Evolutionary conservation across 2,888 invertebrate species (phyloP).

Genomic region (Acanthoscelides obtectus): DNA sequence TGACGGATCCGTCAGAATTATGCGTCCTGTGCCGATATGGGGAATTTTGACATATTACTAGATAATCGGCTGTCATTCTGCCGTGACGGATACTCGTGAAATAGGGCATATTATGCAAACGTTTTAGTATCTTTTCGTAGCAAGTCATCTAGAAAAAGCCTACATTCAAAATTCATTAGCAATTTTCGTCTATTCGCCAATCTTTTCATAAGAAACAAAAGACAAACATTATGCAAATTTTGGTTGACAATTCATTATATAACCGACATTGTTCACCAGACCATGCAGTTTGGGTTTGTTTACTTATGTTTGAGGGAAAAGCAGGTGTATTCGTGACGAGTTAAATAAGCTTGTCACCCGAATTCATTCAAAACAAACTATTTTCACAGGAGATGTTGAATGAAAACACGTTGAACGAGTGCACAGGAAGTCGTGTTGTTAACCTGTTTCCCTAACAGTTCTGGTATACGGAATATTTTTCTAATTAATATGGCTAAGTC

Average conservation of each 20-base stretch:
- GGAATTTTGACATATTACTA: too few relatives aligned
- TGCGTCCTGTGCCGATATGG: too few relatives aligned
- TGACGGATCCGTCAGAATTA: too few relatives aligned
- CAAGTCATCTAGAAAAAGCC: too few relatives aligned
- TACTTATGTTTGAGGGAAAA: background rate
- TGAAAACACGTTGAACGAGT: background rate
- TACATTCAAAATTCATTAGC: too few relatives aligned
- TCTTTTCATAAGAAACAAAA: background rate
- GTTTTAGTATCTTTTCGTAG: too few relatives aligned
- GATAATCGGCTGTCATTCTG: too few relatives aligned
- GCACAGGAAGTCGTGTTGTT: background rate
- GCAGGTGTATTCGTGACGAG: background rate
- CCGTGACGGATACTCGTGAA: too few relatives aligned
- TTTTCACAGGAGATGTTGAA: too few relatives aligned
- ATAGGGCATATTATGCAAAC: too few relatives aligned
- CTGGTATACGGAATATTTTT: background rate
- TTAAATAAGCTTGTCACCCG: background rate
- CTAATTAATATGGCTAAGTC: background rate
- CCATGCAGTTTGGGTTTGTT: background rate
- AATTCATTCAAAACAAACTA: background rate
- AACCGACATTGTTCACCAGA: background rate
- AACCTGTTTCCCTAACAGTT: background rate
- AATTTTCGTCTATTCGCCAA: background rate
- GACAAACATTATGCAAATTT: background rate
- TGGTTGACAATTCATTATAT: background rate